Evolutionary conservation across 2,113 vertebrate genomes (phyloP), one percentile per base, ranked within the genome.

Genomic region (Siphamia tubifer): DNA sequence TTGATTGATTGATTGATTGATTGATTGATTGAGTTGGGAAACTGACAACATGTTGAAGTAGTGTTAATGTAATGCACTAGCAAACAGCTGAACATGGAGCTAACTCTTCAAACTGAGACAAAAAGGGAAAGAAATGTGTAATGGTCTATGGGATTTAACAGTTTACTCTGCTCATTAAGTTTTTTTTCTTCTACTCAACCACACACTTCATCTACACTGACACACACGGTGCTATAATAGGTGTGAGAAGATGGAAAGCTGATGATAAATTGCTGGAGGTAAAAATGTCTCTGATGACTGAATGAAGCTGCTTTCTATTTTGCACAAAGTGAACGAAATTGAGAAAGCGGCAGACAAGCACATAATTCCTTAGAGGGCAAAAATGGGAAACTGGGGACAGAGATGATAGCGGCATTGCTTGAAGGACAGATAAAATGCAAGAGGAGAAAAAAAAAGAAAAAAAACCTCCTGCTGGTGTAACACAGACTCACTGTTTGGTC

Each of bases 401-500:
- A 56, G 72, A 76, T 57, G 68, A 66, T 40, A 60, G 51, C 62
- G 28, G 19, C 16, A 16, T 30, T 52, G 66, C 62, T 71, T 84
- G 72, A 79, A 77, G 72, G 75, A 62, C 71, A 68, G 42, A 72
- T 58, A 42, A 36, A 54, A 58, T 16, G 23, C 31, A n/a, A 54
- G 16, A 15, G 8, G 44, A 36, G 5, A 15, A 10, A 6, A n/a
- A 42, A 27, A 27, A 11, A 36, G 5, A 15, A 10, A 6, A n/a
- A 42, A 27, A 27, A 11, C 13, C 23, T 57, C 28, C 39, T 23
- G 40, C 38, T 31, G n/a, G 3, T 89, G 91, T 92, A 92, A 94
- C 78, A 6, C 93, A 74, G 2, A 94, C 16, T 30, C 88, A 24
- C 10, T 44, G 27, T 95, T 69, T 81, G 87, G 52, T 93, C 90